These are phyloP conservation scores for Cyclura pinguis DNA, from an alignment of 2,797 vertebrate genomes.

Conservation along the genomic window DNA sequence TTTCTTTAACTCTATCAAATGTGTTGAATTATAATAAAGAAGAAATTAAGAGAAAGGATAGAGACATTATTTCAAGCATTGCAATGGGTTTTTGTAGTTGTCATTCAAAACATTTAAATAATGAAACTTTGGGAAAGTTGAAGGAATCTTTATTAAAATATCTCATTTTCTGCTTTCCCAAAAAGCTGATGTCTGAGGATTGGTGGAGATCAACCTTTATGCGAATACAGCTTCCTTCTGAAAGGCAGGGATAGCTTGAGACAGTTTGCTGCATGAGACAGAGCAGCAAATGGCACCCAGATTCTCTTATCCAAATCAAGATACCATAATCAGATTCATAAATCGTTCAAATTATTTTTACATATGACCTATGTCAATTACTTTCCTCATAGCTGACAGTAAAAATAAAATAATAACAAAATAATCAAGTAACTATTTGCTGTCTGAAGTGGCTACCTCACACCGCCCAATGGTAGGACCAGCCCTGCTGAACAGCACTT, in stretches of 20 bases:
- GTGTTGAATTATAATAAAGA: constrained; percentile 67
- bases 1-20: constrained; percentile 59
- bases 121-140: constrained; percentile 35
- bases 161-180: constrained; percentile 31
- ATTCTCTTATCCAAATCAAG: too few species aligned
- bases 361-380: too few species aligned
- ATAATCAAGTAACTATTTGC: too few species aligned
- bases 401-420: too few species aligned
- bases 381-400: too few species aligned
- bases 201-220: not conserved
- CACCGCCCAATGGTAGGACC: too few species aligned
- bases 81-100: constrained; percentile 53
- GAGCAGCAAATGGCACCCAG: too few species aligned
- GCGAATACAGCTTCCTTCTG: not conserved
- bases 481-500: not conserved
- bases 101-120: constrained; percentile 39
- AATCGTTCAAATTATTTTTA: too few species aligned
- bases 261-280: too few species aligned
- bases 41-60: constrained; percentile 61
- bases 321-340: too few species aligned
- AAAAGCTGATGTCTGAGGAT: not conserved
- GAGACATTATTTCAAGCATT: constrained; percentile 64
- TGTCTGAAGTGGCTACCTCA: too few species aligned
- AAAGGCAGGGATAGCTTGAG: not conserved
- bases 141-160: not conserved